Evolutionary conservation across 2,888 invertebrate genomes (phyloP).

Genomic region (Zygogramma bicolorata): DNA sequence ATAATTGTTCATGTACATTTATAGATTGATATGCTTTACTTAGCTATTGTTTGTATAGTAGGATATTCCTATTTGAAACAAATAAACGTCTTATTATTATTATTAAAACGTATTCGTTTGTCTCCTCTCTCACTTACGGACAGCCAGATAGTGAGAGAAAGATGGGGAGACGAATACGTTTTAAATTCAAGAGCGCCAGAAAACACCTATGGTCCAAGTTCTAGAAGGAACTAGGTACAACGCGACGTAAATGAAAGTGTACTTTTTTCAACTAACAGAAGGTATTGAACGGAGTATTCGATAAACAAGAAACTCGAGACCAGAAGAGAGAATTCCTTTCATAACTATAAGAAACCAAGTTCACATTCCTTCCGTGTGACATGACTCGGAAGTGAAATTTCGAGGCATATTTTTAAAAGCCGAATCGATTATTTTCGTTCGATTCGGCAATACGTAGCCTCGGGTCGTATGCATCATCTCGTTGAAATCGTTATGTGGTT

Average conservation of each 20-base stretch:
- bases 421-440: not conserved
- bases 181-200: too few species aligned
- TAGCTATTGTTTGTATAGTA: too few species aligned
- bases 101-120: too few species aligned
- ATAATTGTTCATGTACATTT: too few species aligned
- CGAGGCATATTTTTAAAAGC: not conserved
- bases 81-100: too few species aligned
- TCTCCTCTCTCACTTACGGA: too few species aligned
- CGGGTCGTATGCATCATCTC: not conserved
- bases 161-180: too few species aligned
- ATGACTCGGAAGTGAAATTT: conserved; percentile 3
- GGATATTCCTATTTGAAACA: too few species aligned
- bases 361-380: conserved; percentile 1
- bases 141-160: too few species aligned
- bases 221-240: not conserved
- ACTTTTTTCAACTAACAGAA: not conserved
- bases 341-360: conserved; percentile 3
- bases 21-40: too few species aligned
- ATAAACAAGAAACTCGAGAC: not conserved
- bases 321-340: conserved; percentile 9
- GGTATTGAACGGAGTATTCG: not conserved
- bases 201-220: too few species aligned
- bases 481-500: not conserved
- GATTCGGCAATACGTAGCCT: not conserved
- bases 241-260: conserved; percentile 1